Base-by-base conservation (phyloP, 2,888 invertebrate genomes). In the Chloroclysta siterata region DNA sequence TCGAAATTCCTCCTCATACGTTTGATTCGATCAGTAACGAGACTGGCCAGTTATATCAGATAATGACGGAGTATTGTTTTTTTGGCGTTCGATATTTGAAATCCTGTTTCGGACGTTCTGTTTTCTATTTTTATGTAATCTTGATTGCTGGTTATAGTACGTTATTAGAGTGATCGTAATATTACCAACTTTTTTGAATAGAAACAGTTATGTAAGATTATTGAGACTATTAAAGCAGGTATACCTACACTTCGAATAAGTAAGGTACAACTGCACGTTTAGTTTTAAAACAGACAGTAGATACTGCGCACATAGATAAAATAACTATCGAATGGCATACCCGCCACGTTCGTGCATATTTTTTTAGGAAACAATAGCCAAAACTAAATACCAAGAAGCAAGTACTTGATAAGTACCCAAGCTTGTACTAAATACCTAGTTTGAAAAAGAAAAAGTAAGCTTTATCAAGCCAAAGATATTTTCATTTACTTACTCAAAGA, bases 1-100 rank as follows among this genome's bases (percentile, higher is more conserved):
- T 90, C 86, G 85, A 90, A 89, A 87, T 89, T 84, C 82, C 87
- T 88, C 88, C 83, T 78, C 85, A 84, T 84, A 84, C 84, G 83
- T 81, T 84, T 79, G 88, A 89, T 89, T 84, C 70, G 83, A 88
- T 88, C 86, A 79, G 64, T 64, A 64, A 60, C 64, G 81, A 77
- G 78, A 79, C 80, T 80, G 77, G 84, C 83, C 76, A 76, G 78
- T 79, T 78, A 74, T 77, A 79, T 82, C 79, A 74, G 76, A 76
- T 76, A 71, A 74, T 76, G 66, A 78, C 73, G 76, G 61, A 53
- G 66, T 58, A 70, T 72, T 72, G 69, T 71, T 73, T 73, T 71
- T 72, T 72, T 67, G 56, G 54, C 66, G 65, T 73, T 70, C 69
- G 71, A 71, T 70, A 70, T 75, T 72, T 65, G 60, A 71, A 71